Percentiles rank a stretch among this genome's conserved stretches.
These are phyloP conservation scores for Danio tinwini DNA, from an alignment of 2,797 vertebrate genomes.

Conservation along the genomic window DNA sequence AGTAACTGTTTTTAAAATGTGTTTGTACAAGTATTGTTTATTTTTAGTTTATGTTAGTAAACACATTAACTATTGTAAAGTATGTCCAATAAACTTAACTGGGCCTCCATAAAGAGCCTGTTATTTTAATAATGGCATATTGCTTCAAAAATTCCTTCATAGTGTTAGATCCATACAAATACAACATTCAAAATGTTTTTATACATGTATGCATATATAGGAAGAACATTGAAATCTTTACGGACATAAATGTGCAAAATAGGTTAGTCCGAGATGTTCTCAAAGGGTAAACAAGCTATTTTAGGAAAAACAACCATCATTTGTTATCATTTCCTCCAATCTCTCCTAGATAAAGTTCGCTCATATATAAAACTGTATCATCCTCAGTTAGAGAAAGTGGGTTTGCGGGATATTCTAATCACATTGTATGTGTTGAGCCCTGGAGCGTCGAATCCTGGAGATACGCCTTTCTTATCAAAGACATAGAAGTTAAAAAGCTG, in stretches of 20 bases:
- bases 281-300: conserved; percentile 9
- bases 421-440: conserved; percentile 93
- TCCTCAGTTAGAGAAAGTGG: conserved; percentile 81
- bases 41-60: too few relatives aligned
- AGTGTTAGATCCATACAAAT: background rate
- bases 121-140: background rate
- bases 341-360: background rate
- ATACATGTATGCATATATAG: background rate
- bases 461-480: conserved; percentile 84
- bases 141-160: background rate
- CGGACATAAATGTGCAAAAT: conserved; percentile 19
- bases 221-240: conserved; percentile 4
- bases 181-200: background rate
- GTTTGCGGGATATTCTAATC: conserved; percentile 81
- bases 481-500: conserved; percentile 92
- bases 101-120: background rate
- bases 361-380: conserved; percentile 1
- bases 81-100: background rate
- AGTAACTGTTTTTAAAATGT: too few relatives aligned
- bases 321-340: background rate
- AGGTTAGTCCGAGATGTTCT: conserved; percentile 7
- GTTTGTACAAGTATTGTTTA: too few relatives aligned
- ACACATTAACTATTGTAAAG: too few relatives aligned
- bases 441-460: conserved; percentile 91
- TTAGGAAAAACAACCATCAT: background rate